A percentile compares a stretch with the other conserved stretches of the same genome.
These are phyloP conservation scores for Rhynchomys soricoides DNA, from an alignment of 2,113 vertebrate genomes.

Conservation along the genomic window DNA sequence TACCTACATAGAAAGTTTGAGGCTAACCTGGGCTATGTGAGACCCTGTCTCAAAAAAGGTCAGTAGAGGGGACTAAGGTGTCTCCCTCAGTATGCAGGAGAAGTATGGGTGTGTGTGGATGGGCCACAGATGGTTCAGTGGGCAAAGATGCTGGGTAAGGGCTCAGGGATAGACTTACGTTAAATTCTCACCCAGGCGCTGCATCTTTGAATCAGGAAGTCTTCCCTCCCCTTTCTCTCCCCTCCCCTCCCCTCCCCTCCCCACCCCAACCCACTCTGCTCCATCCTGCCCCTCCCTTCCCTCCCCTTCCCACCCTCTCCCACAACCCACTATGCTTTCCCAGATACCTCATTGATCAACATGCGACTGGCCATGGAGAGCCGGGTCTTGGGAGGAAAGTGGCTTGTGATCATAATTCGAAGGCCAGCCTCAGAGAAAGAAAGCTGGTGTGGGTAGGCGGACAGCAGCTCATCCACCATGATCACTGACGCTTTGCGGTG, in stretches of 20 bases:
- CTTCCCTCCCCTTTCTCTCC: neutral
- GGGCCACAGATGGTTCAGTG: neutral
- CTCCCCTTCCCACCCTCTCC: neutral
- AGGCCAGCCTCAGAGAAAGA: conserved; percentile 98
- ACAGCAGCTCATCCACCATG: conserved; percentile 99
- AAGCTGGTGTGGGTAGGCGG: conserved; percentile 97
- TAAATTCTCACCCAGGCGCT: neutral
- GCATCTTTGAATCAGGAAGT: neutral
- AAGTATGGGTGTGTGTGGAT: neutral
- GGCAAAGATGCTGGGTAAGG: neutral
- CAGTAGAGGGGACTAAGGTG: neutral
- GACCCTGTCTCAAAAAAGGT: neutral
- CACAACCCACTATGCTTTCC: neutral
- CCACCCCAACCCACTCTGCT: fast-evolving
- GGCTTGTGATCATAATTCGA: conserved; percentile 99
- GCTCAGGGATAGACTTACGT: neutral
- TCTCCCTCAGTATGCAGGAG: neutral
- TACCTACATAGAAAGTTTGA: neutral
- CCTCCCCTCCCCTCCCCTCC: too few relatives aligned
- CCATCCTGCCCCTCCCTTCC: too few relatives aligned
- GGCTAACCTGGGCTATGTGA: neutral
- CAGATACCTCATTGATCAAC: conserved; percentile 95
- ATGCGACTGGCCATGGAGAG: conserved; percentile 99
- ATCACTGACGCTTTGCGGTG: conserved; percentile 95
- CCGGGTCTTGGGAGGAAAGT: conserved; percentile 97